Evolutionary conservation across 2,888 invertebrate species (phyloP).

Genomic region (Autographa pulchrina): DNA sequence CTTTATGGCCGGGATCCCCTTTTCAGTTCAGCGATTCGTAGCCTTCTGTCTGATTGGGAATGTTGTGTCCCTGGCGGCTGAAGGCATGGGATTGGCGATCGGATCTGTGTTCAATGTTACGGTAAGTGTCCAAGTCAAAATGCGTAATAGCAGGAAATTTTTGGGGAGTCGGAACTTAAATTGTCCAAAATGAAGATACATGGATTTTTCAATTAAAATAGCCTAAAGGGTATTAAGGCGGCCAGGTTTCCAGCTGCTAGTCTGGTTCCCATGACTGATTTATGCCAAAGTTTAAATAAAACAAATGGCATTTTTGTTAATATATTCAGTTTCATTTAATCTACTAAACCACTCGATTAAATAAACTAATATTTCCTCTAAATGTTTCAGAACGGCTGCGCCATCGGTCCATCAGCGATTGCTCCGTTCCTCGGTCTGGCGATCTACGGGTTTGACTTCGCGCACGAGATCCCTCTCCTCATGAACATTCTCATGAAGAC

Average conservation of each 20-base stretch:
- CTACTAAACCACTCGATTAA: too few relatives aligned
- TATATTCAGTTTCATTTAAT: too few relatives aligned
- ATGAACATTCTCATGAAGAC: constrained; percentile 91
- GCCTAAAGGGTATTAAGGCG: too few relatives aligned
- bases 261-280: too few relatives aligned
- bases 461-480: constrained; percentile 89
- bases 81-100: constrained; percentile 94
- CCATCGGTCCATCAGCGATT: constrained; percentile 91
- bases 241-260: too few relatives aligned
- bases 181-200: too few relatives aligned
- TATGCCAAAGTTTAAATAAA: too few relatives aligned
- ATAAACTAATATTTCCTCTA: neutral
- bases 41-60: constrained; percentile 92
- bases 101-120: constrained; percentile 92
- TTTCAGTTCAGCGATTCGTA: constrained; percentile 90
- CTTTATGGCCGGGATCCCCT: constrained; percentile 92
- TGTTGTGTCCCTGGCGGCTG: constrained; percentile 92
- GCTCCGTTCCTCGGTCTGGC: constrained; percentile 92
- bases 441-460: constrained; percentile 92
- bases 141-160: neutral
- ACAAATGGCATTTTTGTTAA: too few relatives aligned
- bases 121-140: constrained; percentile 79
- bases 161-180: too few relatives aligned
- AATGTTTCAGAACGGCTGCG: constrained; percentile 91
- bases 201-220: too few relatives aligned